Conservation (phyloP, 2,113 vertebrate species). For the Crotalus horridus region DNA sequence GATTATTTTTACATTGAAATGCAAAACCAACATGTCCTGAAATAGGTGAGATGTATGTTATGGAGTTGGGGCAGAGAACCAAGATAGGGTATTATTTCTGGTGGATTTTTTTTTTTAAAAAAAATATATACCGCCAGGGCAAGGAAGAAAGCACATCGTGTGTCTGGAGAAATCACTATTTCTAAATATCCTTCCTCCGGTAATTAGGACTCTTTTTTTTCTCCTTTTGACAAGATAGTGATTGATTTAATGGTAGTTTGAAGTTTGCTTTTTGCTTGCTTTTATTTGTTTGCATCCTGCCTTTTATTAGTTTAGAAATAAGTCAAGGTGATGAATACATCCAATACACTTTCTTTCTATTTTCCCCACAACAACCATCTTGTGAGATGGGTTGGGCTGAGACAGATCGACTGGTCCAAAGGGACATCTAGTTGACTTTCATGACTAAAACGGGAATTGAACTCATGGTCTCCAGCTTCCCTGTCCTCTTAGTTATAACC, state of each 20-base stretch:
- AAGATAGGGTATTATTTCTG: neutral
- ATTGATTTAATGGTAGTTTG: neutral
- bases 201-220: neutral
- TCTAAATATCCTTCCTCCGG: neutral
- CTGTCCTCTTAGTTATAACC: neutral
- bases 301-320: neutral
- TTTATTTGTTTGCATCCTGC: neutral
- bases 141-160: neutral
- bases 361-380: neutral
- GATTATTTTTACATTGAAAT: neutral
- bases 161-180: neutral
- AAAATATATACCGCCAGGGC: neutral
- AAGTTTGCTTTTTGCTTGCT: neutral
- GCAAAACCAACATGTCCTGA: neutral
- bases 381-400: neutral
- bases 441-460: neutral
- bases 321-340: neutral
- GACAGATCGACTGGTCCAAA: neutral
- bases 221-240: neutral
- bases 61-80: neutral
- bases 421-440: too few relatives aligned
- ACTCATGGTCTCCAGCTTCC: neutral
- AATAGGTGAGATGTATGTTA: neutral
- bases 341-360: neutral
- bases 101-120: neutral